phyloP scores from a whole-genome alignment of 2,113 vertebrate genomes.

The Chionomys nivalis region DNA sequence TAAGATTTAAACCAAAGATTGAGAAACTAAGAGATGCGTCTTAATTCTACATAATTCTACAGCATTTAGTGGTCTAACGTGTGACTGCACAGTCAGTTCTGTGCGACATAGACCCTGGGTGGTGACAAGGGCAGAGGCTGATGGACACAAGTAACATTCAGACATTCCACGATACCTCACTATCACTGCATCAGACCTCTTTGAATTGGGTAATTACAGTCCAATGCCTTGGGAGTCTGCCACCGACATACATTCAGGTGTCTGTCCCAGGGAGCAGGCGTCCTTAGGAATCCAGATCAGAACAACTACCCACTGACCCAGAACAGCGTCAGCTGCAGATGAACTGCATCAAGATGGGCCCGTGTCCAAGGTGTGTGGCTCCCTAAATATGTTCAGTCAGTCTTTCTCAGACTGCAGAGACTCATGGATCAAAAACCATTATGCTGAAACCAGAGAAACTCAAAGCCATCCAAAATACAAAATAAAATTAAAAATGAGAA shows the following conservation, averaged over 20 bases:
- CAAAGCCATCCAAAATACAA: not conserved
- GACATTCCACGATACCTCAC: not conserved
- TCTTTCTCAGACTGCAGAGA: not conserved
- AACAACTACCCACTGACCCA: not conserved
- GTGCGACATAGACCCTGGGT: not conserved
- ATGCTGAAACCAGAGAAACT: not conserved
- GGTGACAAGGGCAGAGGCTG: no score
- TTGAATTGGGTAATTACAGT: not conserved
- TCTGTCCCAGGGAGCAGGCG: not conserved
- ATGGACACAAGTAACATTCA: not conserved
- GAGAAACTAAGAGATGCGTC: not conserved
- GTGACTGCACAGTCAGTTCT: not conserved
- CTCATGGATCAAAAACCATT: not conserved
- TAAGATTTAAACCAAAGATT: not conserved
- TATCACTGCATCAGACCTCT: not conserved
- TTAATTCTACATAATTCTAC: not conserved
- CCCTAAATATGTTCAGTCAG: not conserved
- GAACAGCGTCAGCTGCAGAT: not conserved
- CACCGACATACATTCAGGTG: not conserved
- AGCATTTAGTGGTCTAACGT: not conserved
- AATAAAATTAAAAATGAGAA: not conserved
- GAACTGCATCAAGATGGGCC: not conserved
- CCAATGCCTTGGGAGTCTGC: no score
- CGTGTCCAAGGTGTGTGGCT: accelerated
- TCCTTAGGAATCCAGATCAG: not conserved